phyloP scores from a whole-genome alignment of 2,113 vertebrate species.

The Pseudorectes ferrugineus region DNA sequence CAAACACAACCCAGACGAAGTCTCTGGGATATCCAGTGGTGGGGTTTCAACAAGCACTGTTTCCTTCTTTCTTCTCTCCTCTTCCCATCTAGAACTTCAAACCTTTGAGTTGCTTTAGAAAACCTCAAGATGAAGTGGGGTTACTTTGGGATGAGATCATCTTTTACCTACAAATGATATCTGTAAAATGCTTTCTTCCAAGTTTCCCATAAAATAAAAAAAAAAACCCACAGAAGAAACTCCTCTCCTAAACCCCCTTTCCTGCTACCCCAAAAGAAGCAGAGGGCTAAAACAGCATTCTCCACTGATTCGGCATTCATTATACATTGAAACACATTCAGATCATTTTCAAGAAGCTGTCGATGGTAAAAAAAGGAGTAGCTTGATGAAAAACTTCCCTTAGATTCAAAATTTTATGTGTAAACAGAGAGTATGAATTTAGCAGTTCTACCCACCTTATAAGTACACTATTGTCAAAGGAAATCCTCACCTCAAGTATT shows the following conservation, averaged over 20 bases:
- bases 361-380: background rate
- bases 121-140: background rate
- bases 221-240: background rate
- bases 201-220: background rate
- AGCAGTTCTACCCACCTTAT: background rate
- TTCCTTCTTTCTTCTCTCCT: background rate
- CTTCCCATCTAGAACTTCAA: background rate
- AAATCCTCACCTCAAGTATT: background rate
- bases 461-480: background rate
- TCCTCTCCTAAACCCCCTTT: background rate
- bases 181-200: background rate
- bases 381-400: background rate
- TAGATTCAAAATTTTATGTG: background rate
- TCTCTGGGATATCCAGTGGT: background rate
- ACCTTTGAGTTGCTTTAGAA: background rate
- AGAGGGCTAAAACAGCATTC: background rate
- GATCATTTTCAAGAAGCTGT: background rate
- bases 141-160: background rate
- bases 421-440: background rate
- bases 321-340: background rate
- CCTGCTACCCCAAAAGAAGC: background rate
- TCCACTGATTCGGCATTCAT: background rate
- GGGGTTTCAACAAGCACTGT: background rate
- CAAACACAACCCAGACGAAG: background rate
- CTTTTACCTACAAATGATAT: background rate